phyloP scores from a whole-genome alignment of 2,113 vertebrate genomes.

The Boulengeromyrus knoepffleri region DNA sequence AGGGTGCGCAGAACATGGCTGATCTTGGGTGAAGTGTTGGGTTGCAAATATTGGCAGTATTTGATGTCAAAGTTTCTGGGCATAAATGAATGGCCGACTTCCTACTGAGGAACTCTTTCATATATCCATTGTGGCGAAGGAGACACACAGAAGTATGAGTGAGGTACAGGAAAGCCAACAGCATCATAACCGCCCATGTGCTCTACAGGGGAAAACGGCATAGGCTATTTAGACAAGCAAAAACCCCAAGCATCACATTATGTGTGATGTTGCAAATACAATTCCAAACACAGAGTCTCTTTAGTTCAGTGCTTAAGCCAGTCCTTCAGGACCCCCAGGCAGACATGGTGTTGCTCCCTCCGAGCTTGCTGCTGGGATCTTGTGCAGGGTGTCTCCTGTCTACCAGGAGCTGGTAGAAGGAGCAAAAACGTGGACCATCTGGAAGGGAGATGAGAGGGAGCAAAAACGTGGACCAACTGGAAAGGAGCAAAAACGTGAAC shows the following conservation, averaged over 20 bases:
- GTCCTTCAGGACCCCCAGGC: neutral
- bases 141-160: neutral
- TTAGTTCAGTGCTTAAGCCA: neutral
- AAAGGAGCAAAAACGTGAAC: neutral
- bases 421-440: neutral
- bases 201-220: neutral
- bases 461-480: neutral
- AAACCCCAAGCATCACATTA: neutral
- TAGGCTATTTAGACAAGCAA: neutral
- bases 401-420: neutral
- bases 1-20: neutral
- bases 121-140: neutral
- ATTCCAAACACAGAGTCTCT: neutral
- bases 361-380: neutral
- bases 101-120: neutral
- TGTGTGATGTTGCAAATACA: neutral
- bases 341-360: neutral
- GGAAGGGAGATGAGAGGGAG: neutral
- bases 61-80: neutral
- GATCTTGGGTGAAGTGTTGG: neutral
- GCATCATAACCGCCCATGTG: neutral
- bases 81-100: neutral
- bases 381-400: too few relatives aligned
- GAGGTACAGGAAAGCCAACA: neutral
- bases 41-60: neutral